Percentiles rank a stretch among this genome's conserved stretches.
Conservation (phyloP, 2,888 invertebrate genomes). For the Chloromyia formosa region DNA sequence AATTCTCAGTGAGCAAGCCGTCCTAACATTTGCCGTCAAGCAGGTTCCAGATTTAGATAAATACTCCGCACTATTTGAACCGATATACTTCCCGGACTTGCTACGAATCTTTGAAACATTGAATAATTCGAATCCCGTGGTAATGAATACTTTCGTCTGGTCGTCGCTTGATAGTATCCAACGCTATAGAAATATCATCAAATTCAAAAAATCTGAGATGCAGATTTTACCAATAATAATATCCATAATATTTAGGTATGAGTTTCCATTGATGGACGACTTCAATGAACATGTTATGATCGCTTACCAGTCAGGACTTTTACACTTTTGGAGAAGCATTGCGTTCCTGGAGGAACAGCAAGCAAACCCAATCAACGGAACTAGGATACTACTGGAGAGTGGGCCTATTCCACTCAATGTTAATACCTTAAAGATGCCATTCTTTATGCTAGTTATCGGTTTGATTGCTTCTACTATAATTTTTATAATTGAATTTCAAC, state of each 20-base stretch:
- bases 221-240: background rate
- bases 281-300: background rate
- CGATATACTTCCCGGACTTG: background rate
- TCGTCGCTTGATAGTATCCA: background rate
- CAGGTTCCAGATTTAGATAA: background rate
- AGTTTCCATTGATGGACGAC: background rate
- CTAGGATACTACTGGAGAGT: background rate
- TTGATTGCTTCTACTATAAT: too few species aligned
- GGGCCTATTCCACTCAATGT: background rate
- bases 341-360: background rate
- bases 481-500: too few species aligned
- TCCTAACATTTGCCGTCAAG: background rate
- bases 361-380: background rate
- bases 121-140: background rate
- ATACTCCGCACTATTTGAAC: background rate
- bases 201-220: background rate
- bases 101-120: background rate
- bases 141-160: background rate
- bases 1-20: background rate
- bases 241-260: background rate
- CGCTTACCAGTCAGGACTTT: background rate
- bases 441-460: too few species aligned
- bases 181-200: background rate
- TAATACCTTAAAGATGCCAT: too few species aligned
- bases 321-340: background rate